Evolutionary conservation across 1,140 invertebrate genomes (phyloP), one percentile per base, ranked within the genome.

Genomic region (Drosophila parabipectinata): DNA sequence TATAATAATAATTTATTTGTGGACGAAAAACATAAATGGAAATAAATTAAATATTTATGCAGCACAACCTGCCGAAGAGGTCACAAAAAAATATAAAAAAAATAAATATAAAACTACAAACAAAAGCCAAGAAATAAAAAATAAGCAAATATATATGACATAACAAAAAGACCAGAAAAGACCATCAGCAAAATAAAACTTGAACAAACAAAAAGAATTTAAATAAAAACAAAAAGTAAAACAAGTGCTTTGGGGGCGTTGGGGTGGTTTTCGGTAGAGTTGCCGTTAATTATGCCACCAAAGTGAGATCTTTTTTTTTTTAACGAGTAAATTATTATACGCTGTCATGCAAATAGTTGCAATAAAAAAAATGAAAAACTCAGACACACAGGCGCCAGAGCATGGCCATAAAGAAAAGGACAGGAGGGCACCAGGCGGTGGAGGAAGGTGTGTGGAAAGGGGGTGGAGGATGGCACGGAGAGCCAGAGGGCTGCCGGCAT

Each of bases 241-340:
- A 37, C 34, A 37, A 41, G 32, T 32, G 32, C 32, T 10, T 8
- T 8, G 28, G 28, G 32, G 32, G 37, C 15, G 58, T 34, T n/a
- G 34, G 50, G 15, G 2, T 32, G 39, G 34, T 26, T 57, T 66
- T 66, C 48, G 41, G 39, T 63, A 67, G 66, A 69, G 66, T 45
- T 69, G 66, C 51, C 66, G 66, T 69, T 69, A 69, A 69, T 69
- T 69, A 69, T 69, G 66, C 66, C 66, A 69, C 66, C 66, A 68
- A 68, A 69, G 66, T 69, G 66, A 56, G 66, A 68, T 56, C 53
- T 44, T 68, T 26, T 45, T 68, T 26, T 45, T 69, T 69, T 69
- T 69, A 69, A 69, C 66, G 66, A 69, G 66, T 69, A 69, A 69
- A 69, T 69, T 69, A 69, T 69, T 69, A 69, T 69, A 69, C 66